Evolutionary conservation across 2,888 invertebrate species (phyloP).

Genomic region (Phymatocera aterrima): DNA sequence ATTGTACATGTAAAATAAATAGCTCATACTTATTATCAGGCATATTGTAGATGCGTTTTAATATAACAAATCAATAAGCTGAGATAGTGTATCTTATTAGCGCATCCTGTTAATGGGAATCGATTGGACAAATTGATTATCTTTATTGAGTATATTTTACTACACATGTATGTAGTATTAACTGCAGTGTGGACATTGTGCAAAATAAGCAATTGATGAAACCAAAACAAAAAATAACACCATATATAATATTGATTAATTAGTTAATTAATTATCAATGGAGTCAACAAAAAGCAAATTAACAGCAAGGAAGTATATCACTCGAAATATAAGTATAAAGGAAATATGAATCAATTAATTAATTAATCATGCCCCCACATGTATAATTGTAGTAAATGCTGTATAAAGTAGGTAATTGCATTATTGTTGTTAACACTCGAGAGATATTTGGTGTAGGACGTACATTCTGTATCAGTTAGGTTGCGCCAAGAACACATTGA

Average conservation of each 20-base stretch:
- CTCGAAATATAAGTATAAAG: not conserved
- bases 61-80: conserved; percentile 1
- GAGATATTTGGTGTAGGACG: conserved; percentile 57
- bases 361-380: conserved; percentile 56
- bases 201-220: conserved; percentile 4
- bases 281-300: conserved; percentile 33
- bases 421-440: conserved; percentile 61
- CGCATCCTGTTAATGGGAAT: not conserved
- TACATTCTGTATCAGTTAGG: conserved; percentile 59
- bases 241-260: not conserved
- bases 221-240: not conserved
- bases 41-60: conserved; percentile 7
- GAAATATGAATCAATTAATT: no score
- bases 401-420: conserved; percentile 66
- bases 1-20: conserved; percentile 19
- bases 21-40: no score
- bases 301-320: conserved; percentile 57
- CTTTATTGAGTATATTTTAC: conserved; percentile 2
- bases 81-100: conserved; percentile 14
- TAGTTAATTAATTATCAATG: not conserved
- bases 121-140: conserved; percentile 16
- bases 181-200: conserved; percentile 30
- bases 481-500: not conserved
- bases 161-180: no score
- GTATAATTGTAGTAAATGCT: conserved; percentile 65